Evolutionary conservation across 2,888 invertebrate genomes (phyloP).

Genomic region (Lepidonotus clava): DNA sequence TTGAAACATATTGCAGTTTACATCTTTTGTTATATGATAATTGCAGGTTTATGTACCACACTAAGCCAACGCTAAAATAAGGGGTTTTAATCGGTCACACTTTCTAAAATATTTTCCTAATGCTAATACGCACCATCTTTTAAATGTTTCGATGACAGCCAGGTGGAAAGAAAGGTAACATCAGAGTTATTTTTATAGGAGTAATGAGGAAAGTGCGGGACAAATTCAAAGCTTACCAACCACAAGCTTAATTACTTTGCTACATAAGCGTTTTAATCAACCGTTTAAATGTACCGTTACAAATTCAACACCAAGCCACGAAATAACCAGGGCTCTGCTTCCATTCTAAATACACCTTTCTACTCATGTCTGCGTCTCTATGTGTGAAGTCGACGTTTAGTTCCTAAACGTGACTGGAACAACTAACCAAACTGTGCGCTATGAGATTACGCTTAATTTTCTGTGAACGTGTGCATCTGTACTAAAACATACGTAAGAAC

Average conservation of each 20-base stretch:
- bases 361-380: too few relatives aligned
- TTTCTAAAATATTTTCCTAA: background rate
- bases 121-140: conserved; percentile 50
- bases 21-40: background rate
- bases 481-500: too few relatives aligned
- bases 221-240: background rate
- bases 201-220: background rate
- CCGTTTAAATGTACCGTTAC: background rate
- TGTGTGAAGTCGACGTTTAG: too few relatives aligned
- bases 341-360: too few relatives aligned
- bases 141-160: conserved; percentile 31
- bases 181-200: conserved; percentile 9
- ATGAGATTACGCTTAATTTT: too few relatives aligned
- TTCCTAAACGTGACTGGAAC: too few relatives aligned
- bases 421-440: too few relatives aligned
- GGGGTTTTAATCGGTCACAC: background rate
- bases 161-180: conserved; percentile 31
- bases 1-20: background rate
- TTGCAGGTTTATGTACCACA: background rate
- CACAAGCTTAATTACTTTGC: background rate
- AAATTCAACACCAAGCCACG: too few relatives aligned
- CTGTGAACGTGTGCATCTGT: too few relatives aligned
- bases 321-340: background rate
- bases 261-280: background rate
- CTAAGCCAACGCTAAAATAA: background rate